Conservation (phyloP, 2,797 vertebrate genomes). For the Lerista edwardsae region DNA sequence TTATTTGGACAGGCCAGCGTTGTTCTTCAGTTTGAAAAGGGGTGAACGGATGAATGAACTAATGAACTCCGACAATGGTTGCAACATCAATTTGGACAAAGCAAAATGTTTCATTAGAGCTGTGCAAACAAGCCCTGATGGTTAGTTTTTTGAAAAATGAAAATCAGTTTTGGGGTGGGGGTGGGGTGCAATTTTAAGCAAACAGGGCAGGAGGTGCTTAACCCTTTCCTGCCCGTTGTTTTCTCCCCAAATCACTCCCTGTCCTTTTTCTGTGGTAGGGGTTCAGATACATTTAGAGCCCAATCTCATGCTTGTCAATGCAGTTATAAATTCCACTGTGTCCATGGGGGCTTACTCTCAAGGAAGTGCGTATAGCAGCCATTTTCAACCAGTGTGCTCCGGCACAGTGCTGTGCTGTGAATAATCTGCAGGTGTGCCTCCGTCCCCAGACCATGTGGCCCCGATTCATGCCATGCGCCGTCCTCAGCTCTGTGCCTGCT, state of each 20-base stretch:
- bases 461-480: no score
- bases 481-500: no score
- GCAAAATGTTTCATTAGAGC: constrained; percentile 57
- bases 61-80: constrained; percentile 55
- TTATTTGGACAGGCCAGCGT: constrained; percentile 30
- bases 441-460: no score
- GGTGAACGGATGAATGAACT: constrained; percentile 37
- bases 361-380: no score
- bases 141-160: background rate
- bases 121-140: constrained; percentile 15
- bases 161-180: background rate
- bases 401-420: no score
- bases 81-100: constrained; percentile 46
- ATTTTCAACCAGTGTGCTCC: no score
- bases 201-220: background rate
- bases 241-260: no score
- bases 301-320: no score
- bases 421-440: no score
- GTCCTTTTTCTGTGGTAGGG: background rate
- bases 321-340: no score
- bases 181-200: background rate
- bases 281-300: background rate
- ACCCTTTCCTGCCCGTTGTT: background rate
- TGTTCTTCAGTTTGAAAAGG: constrained; percentile 52
- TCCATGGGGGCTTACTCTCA: no score